These are phyloP conservation scores for Tadarida brasiliensis DNA, from an alignment of 2,797 vertebrate genomes.

Conservation along the genomic window DNA sequence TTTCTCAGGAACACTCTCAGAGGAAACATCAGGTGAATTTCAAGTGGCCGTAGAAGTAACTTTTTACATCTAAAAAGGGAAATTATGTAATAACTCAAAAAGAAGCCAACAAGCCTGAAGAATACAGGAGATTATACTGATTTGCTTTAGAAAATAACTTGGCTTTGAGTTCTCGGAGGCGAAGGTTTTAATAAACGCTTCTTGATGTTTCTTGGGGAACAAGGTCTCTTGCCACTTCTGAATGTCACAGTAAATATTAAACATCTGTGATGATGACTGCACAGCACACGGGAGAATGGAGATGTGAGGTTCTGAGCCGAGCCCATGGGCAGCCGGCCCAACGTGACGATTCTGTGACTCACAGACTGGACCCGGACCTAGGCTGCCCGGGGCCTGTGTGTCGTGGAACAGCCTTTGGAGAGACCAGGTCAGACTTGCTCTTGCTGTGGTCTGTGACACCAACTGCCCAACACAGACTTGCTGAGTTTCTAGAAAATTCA, in stretches of 20 bases:
- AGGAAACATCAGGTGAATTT: background rate
- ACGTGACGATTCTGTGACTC: too few relatives aligned
- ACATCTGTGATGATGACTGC: too few relatives aligned
- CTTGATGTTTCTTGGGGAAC: background rate
- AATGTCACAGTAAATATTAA: background rate
- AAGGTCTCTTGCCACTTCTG: background rate
- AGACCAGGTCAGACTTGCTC: background rate
- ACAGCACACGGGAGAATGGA: too few relatives aligned
- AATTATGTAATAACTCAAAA: constrained; percentile 1
- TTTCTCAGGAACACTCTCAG: background rate
- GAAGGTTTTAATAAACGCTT: background rate
- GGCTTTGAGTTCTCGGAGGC: background rate
- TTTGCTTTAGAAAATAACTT: background rate
- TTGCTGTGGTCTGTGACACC: background rate
- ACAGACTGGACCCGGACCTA: background rate
- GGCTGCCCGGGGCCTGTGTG: background rate
- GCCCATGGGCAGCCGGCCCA: too few relatives aligned
- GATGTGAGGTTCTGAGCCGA: background rate
- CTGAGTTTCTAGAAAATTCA: background rate
- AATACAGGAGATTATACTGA: background rate
- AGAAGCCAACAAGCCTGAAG: background rate
- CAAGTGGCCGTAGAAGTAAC: background rate
- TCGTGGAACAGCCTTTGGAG: too few relatives aligned
- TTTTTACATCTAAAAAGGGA: background rate
- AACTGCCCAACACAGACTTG: background rate